Evolutionary conservation across 2,113 vertebrate genomes (phyloP).

Genomic region (Diphyllodes magnificus): DNA sequence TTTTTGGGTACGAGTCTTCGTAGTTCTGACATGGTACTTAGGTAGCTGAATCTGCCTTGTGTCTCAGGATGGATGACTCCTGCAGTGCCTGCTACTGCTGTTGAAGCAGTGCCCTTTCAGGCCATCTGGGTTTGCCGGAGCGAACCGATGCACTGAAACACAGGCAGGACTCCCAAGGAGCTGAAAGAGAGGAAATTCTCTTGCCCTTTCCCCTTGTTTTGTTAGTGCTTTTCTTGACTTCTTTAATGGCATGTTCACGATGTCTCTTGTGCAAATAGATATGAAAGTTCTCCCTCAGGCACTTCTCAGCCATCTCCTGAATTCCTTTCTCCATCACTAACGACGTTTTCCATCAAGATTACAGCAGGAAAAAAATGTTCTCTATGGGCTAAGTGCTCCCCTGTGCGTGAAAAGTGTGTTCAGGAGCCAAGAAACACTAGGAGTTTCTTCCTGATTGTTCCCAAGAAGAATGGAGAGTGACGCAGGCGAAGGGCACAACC

Average conservation of each 20-base stretch:
- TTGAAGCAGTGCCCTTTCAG: background rate
- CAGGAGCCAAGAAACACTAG: background rate
- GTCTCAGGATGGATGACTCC: background rate
- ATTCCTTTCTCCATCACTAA: conserved; percentile 17
- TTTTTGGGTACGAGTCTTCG: background rate
- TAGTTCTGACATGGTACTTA: rapidly evolving
- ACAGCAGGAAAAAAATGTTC: conserved; percentile 35
- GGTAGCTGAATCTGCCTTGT: background rate
- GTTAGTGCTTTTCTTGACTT: background rate
- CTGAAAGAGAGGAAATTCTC: background rate
- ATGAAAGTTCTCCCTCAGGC: conserved; percentile 9
- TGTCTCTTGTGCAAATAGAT: background rate
- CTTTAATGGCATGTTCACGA: background rate
- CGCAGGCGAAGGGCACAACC: background rate
- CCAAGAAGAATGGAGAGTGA: conserved; percentile 12
- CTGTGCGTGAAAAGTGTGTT: conserved; percentile 7
- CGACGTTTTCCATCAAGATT: conserved; percentile 49
- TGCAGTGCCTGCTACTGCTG: background rate
- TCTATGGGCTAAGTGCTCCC: conserved; percentile 18
- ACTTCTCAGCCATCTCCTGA: background rate
- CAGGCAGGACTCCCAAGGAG: background rate
- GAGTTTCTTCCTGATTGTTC: conserved; percentile 14
- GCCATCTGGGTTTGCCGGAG: rapidly evolving
- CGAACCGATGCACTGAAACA: rapidly evolving
- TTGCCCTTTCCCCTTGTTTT: background rate